Conservation (phyloP, 2,113 vertebrate genomes). For the Athene cunicularia region DNA sequence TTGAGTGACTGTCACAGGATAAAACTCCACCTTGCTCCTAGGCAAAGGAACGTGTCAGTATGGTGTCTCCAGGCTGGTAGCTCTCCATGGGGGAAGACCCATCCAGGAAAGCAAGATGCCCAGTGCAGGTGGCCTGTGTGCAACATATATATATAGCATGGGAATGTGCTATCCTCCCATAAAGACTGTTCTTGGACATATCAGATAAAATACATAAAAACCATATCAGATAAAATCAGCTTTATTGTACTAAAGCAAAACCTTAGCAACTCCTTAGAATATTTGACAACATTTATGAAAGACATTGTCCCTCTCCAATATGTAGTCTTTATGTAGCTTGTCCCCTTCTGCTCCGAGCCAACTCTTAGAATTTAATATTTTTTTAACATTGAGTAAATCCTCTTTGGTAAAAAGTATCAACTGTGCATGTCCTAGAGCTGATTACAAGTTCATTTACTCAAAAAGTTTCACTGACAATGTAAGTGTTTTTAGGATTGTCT, state of each 20-base stretch:
- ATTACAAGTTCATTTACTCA: neutral
- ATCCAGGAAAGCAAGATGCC: neutral
- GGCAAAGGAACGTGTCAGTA: neutral
- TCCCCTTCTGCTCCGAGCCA: neutral
- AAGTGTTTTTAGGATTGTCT: neutral
- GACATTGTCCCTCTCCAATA: neutral
- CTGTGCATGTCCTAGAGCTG: neutral
- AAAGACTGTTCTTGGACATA: neutral
- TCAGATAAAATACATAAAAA: neutral
- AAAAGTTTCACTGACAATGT: neutral
- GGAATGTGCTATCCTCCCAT: neutral
- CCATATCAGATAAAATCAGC: neutral
- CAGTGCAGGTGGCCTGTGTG: neutral
- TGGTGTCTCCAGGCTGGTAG: neutral
- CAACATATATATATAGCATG: no score
- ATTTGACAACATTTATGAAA: neutral
- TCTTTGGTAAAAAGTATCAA: no score
- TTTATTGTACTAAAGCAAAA: neutral
- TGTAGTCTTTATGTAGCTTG: neutral
- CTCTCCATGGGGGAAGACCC: neutral
- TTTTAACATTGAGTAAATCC: neutral
- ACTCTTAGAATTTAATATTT: neutral
- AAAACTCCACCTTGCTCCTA: neutral
- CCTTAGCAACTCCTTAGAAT: neutral
- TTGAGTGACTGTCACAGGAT: neutral